Conservation (phyloP, 2,797 vertebrate species). For the Neosilurus hyrtlii region DNA sequence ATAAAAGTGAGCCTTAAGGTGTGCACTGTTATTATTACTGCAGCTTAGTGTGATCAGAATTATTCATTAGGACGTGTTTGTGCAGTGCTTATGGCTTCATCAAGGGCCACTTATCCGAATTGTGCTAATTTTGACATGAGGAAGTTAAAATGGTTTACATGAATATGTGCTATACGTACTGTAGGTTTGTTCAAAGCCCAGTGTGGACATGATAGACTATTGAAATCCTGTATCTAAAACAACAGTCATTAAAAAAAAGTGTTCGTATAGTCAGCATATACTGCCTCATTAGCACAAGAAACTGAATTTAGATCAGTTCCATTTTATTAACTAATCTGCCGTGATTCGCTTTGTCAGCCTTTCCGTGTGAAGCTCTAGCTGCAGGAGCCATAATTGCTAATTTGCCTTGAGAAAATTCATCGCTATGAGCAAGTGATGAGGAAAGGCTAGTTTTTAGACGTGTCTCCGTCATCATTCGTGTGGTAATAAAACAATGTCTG, state of each 20-base stretch:
- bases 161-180: slow-evolving; percentile 1
- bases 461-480: slow-evolving; percentile 18
- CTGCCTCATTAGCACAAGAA: slow-evolving; percentile 50
- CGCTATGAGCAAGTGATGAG: slow-evolving; percentile 23
- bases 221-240: slow-evolving; percentile 13
- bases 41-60: slow-evolving; percentile 16
- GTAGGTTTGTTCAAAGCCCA: neutral
- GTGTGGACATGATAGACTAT: neutral
- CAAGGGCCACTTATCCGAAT: neutral
- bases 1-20: slow-evolving; percentile 48
- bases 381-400: slow-evolving; percentile 28
- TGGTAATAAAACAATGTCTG: slow-evolving; percentile 14
- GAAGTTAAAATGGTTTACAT: slow-evolving; percentile 4
- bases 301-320: slow-evolving; percentile 28
- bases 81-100: slow-evolving; percentile 41
- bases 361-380: slow-evolving; percentile 25
- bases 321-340: slow-evolving; percentile 25
- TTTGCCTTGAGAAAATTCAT: slow-evolving; percentile 36
- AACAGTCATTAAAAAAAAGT: neutral
- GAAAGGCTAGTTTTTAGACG: slow-evolving; percentile 24
- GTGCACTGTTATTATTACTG: slow-evolving; percentile 35
- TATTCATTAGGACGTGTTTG: slow-evolving; percentile 28
- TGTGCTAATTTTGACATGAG: slow-evolving; percentile 13
- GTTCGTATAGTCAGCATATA: slow-evolving; percentile 42
- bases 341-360: slow-evolving; percentile 28